Conservation (phyloP, 2,113 vertebrate species). For the Larimichthys crocea region DNA sequence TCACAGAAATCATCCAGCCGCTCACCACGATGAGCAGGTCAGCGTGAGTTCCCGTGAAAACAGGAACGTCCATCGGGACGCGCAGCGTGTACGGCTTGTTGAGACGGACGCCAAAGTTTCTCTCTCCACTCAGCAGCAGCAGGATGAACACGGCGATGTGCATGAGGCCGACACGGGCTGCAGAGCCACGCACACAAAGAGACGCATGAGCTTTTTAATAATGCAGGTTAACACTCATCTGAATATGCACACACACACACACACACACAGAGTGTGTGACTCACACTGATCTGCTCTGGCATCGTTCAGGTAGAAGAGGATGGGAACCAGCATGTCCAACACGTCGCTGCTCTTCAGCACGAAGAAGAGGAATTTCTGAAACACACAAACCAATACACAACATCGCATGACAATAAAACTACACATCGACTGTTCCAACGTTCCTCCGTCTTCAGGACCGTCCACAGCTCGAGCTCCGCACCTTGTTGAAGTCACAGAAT, state of each 20-base stretch:
- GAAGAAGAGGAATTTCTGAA: constrained; percentile 97
- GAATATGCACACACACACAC: background rate
- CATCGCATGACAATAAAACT: no score
- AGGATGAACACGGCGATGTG: constrained; percentile 98
- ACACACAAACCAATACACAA: background rate
- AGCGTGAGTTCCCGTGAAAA: constrained; percentile 97
- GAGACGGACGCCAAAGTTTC: constrained; percentile 97
- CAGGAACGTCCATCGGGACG: constrained; percentile 96
- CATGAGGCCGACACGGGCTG: constrained; percentile 95
- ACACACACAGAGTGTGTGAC: constrained; percentile 45
- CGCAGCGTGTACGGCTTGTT: constrained; percentile 95
- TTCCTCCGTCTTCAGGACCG: background rate
- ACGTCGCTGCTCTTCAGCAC: constrained; percentile 98
- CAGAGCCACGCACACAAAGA: background rate
- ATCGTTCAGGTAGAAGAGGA: constrained; percentile 95
- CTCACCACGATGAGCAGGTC: constrained; percentile 96
- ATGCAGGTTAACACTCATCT: background rate
- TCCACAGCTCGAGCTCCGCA: constrained; percentile 33
- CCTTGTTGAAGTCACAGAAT: constrained; percentile 98
- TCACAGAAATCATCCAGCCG: background rate
- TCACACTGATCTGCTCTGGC: constrained; percentile 96
- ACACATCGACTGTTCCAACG: no score
- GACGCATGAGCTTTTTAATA: no score
- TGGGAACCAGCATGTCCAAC: constrained; percentile 94
- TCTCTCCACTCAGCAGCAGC: constrained; percentile 95